Base-by-base conservation (phyloP, 2,113 vertebrate species). In the Oreotrochilus melanogaster region DNA sequence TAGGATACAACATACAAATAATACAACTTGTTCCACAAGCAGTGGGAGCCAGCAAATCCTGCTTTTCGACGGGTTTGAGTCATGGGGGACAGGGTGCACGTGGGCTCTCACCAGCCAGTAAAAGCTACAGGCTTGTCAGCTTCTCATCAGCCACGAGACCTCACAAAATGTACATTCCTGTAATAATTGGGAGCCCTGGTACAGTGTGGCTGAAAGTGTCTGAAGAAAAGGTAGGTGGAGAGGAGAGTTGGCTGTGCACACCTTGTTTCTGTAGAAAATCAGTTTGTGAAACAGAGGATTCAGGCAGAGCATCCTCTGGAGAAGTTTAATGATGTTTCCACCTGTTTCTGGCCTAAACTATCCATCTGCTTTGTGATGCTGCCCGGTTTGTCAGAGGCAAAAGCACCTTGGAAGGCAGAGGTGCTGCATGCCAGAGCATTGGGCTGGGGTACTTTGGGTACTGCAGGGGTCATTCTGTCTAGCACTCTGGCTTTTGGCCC, bases 1-100 rank as follows among this genome's bases (percentile, higher is more conserved):
- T 96, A 93, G 96, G 96, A 94, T 81, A 96, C 96, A 48, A 11
- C 51, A 96, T 56, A 96, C 89, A 96, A 96, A 94, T 91, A 96
- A 87, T 7, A 37, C 61, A 48, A 12, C 78, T 96, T 75, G 89
- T 94, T 96, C 87, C 92, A 89, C 2, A 9, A 85, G 81, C 4
- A 0, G 57, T 6, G 50, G 78, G 89, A 94, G 51, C 43, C 51
- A 13, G 70, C 39, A 82, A 35, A 91, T 69, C 74, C 50, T 30
- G 60, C 19, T 87, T 93, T 95, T 89, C 35, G 1, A 37, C 1
- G 33, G 48, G 18, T 22, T 76, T 48, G 5, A 62, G 80, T 33
- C 6, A 22, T 6, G 23, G 72, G 45, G 28, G 48, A 21, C 65
- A 62, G 83, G 69, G 22, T 6, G 4, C 7, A 3, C 2, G 1